Base-by-base conservation (phyloP, 2,113 vertebrate genomes). In the Potamarius usumacintae region DNA sequence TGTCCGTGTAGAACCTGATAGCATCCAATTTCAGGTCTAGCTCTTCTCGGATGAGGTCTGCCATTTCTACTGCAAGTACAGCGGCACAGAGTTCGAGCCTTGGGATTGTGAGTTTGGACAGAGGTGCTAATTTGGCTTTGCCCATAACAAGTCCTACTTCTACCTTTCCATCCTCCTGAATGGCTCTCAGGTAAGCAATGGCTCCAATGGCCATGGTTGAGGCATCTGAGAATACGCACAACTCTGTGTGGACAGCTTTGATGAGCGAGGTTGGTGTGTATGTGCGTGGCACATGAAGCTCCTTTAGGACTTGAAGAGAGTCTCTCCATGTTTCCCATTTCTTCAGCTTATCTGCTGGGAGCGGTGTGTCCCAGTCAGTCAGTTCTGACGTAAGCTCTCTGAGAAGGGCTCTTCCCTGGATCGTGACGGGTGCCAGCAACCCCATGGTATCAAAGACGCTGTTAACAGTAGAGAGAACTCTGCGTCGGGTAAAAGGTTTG, bases 361-460 rank as follows among this genome's bases (percentile, higher is more conserved):
- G 34, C 1, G 27, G 76, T 18, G 42, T 34, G 12, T 80, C 60
- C 81, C 88, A 85, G 0, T 85, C 82, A 0, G 60, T 65, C 4
- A 1, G 2, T 22, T 83, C 83, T 60, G 52, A 12, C 0, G 77
- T 83, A 12, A 89, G 71, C 53, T 89, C 78, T 55, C 83, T 82
- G 9, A 90, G 83, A 7, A 90, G 53, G 5, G 53, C 79, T 85
- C 78, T 85, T 84, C 90, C 88, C 34, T 90, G 82, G 34, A 90
- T 83, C 2, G 82, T 89, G 55, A 88, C 85, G 12, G 85, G 82
- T 15, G 85, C 82, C 22, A 85, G 1, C 3, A 90, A 20, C 2
- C 87, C 77, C 7, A 90, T 12, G 9, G 83, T 30, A 53, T 88
- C 65, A 17, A 82, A 90, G n/a, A 90, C 48, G 53, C 86, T 82